Conservation (phyloP, 2,113 vertebrate genomes). For the Scatophagus argus region DNA sequence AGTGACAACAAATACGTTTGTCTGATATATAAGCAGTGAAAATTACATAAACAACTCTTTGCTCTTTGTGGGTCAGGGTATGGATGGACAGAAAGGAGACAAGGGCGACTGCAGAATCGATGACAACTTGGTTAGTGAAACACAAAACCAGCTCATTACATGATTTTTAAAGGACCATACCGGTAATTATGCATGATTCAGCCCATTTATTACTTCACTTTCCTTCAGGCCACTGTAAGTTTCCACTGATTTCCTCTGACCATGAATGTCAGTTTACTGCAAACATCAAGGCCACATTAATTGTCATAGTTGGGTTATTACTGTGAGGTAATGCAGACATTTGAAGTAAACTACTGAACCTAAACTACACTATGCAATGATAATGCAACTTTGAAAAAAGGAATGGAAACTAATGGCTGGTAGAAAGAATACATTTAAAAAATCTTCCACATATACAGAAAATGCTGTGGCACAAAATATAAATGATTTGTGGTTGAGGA, state of each 20-base stretch:
- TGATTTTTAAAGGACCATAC: background rate
- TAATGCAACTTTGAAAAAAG: background rate
- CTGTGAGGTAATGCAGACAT: background rate
- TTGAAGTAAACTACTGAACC: background rate
- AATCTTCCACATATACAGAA: background rate
- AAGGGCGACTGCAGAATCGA: conserved; percentile 90
- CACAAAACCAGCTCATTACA: too few relatives aligned
- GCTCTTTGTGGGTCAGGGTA: conserved; percentile 82
- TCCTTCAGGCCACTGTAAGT: background rate
- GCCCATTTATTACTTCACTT: background rate
- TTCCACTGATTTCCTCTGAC: background rate
- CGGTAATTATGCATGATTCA: background rate
- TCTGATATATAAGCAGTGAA: background rate
- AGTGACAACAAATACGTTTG: conserved; percentile 5
- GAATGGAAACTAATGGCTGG: background rate
- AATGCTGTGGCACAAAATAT: background rate
- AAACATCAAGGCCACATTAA: background rate
- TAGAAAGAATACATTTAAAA: background rate
- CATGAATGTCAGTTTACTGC: background rate
- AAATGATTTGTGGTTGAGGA: background rate
- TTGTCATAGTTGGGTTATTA: background rate
- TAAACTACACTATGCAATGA: background rate
- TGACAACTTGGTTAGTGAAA: conserved; percentile 89
- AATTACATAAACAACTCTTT: background rate
- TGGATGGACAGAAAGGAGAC: conserved; percentile 91